Conservation (phyloP, 2,888 invertebrate species). For the Meloe dianella region DNA sequence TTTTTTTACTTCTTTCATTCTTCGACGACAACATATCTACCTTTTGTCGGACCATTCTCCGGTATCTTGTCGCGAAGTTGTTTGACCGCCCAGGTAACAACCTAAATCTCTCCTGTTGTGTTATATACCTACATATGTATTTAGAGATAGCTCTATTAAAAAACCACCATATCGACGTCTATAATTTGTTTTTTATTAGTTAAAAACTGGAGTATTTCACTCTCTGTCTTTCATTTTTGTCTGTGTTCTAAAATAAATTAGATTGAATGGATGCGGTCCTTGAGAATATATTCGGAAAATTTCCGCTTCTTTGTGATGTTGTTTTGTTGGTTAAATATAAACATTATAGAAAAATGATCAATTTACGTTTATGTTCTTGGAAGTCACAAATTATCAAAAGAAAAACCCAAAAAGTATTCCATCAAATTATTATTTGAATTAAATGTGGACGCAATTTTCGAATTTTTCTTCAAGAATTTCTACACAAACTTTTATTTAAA, state of each 20-base stretch:
- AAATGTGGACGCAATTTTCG: too few species aligned
- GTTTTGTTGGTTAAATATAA: not conserved
- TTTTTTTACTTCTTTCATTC: not conserved
- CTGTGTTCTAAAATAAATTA: not conserved
- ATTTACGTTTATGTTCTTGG: too few species aligned
- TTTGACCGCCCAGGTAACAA: slow-evolving; percentile 23
- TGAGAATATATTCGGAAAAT: slow-evolving; percentile 1
- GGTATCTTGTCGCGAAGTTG: slow-evolving; percentile 14
- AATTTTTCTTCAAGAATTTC: too few species aligned
- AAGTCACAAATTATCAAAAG: too few species aligned
- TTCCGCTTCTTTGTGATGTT: not conserved
- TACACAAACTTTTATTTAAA: too few species aligned
- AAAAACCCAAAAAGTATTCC: too few species aligned
- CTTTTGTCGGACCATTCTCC: slow-evolving; percentile 18
- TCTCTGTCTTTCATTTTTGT: not conserved
- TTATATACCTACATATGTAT: not conserved
- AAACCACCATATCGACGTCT: not conserved
- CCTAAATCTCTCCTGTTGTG: not conserved
- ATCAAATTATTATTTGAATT: too few species aligned
- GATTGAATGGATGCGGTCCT: not conserved
- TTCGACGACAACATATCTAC: slow-evolving; percentile 8
- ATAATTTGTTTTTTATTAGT: slow-evolving; percentile 4
- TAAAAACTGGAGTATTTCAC: not conserved
- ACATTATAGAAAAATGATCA: too few species aligned
- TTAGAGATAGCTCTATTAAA: slow-evolving; percentile 17